Evolutionary conservation across 2,888 invertebrate genomes (phyloP).

Genomic region (Cactoblastis cactorum): DNA sequence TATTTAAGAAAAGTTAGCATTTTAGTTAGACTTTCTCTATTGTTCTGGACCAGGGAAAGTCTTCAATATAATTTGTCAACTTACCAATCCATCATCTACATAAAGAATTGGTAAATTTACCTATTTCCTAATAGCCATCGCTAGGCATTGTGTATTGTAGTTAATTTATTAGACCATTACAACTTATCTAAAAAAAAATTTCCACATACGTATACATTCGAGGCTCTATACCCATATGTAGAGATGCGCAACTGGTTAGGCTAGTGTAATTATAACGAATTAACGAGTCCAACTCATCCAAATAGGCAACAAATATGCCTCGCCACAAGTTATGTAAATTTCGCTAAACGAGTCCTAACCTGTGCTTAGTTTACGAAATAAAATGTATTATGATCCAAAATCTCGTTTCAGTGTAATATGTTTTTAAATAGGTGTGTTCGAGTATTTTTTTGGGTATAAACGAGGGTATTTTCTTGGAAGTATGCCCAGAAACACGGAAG

Average conservation of each 20-base stretch:
- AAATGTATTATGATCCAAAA: neutral
- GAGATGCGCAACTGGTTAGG: slow-evolving; percentile 10
- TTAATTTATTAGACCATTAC: slow-evolving; percentile 1
- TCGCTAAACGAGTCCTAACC: slow-evolving; percentile 20
- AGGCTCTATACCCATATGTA: neutral
- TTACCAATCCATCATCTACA: no score
- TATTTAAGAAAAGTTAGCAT: no score
- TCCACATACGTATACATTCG: neutral
- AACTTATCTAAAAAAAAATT: neutral
- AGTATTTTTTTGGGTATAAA: no score
- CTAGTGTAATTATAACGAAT: slow-evolving; percentile 6
- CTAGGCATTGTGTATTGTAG: neutral
- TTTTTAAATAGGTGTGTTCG: no score
- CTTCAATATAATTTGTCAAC: no score
- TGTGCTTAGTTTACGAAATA: neutral
- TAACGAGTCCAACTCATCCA: neutral
- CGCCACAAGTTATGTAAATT: slow-evolving; percentile 23
- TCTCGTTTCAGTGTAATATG: neutral
- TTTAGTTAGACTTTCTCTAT: no score
- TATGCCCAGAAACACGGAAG: no score
- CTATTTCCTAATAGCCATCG: neutral
- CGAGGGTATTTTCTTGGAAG: no score
- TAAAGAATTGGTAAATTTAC: neutral
- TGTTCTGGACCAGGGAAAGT: no score
- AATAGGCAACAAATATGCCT: slow-evolving; percentile 11